phyloP scores from a whole-genome alignment of 2,888 invertebrate species.

The Chalcosyrphus nemorum region DNA sequence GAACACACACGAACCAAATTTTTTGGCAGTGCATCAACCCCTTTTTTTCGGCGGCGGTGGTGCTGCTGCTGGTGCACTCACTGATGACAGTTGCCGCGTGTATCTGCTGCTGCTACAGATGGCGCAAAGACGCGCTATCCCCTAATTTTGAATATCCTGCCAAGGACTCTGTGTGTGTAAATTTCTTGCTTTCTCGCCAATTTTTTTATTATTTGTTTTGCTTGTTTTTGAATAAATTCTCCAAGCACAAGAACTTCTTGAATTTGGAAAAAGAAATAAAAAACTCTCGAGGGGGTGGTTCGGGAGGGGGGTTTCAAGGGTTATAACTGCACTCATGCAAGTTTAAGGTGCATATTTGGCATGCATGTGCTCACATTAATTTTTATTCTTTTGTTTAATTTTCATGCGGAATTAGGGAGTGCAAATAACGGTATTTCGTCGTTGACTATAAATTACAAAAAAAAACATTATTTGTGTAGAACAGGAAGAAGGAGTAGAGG shows the following conservation, averaged over 20 bases:
- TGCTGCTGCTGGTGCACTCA: constrained; percentile 23
- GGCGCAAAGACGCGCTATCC: constrained; percentile 33
- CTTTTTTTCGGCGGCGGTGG: neutral
- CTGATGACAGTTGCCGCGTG: constrained; percentile 61
- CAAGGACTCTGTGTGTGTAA: constrained; percentile 33
- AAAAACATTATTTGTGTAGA: neutral
- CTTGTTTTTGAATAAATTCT: constrained; percentile 21
- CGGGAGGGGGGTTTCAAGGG: neutral
- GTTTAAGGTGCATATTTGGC: constrained; percentile 45
- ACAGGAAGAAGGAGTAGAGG: neutral
- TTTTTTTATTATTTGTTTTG: neutral
- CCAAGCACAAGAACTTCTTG: constrained; percentile 43
- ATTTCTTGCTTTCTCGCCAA: neutral
- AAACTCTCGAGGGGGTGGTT: neutral
- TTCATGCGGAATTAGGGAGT: constrained; percentile 28
- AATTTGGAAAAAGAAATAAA: too few species aligned
- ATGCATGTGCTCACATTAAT: constrained; percentile 21
- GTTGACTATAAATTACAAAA: constrained; percentile 40
- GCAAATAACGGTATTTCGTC: constrained; percentile 46
- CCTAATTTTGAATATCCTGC: constrained; percentile 51
- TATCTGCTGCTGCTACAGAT: constrained; percentile 51
- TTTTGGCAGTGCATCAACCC: constrained; percentile 67
- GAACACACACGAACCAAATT: constrained; percentile 46
- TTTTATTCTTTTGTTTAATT: constrained; percentile 5
- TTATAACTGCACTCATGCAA: constrained; percentile 35